Base-by-base conservation (phyloP, 2,113 vertebrate genomes). In the Salvelinus fontinalis region DNA sequence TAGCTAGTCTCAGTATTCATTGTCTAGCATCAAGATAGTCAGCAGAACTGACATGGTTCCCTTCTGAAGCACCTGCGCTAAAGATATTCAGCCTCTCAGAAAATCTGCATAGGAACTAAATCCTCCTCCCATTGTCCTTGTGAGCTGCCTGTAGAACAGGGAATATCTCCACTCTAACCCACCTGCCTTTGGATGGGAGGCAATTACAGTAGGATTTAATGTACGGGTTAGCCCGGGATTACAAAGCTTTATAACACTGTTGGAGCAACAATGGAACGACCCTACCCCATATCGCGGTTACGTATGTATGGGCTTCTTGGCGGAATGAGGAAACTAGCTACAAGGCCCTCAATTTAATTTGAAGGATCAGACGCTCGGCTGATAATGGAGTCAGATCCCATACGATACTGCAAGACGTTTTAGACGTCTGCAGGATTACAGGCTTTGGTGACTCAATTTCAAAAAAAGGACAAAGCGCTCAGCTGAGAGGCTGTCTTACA, bases 181-280 rank as follows among this genome's bases (percentile, higher is more conserved):
- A 87, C 87, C 87, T 89, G 83, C 83, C 77, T 88, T 87, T 86
- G 79, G 78, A 87, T 77, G 70, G 82, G 79, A 89, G 84, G 87
- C 84, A 92, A 91, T 93, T 92, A 93, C 89, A 89, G 86, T 79
- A 81, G 87, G 90, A 91, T 92, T 92, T 91, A 83, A 85, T 87
- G 88, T 92, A 83, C 79, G 78, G 80, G 84, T 79, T 83, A 83
- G 82, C 79, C 81, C 72, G 75, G 90, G 90, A 92, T 92, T 92
- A 92, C 88, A 86, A 84, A 85, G 86, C 82, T 86, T 88, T 89
- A 80, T 85, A 89, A 83, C 73, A 83, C 75, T 73, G 83, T 84
- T 78, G 79, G 74, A 74, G 84, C 70, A 67, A 87, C 83, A 82
- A 85, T 77, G 79, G 75, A 74, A 82, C 70, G 69, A 87, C 83